These are phyloP conservation scores for Leptopilina syphax DNA, from an alignment of 2,888 invertebrate species.

Conservation along the genomic window DNA sequence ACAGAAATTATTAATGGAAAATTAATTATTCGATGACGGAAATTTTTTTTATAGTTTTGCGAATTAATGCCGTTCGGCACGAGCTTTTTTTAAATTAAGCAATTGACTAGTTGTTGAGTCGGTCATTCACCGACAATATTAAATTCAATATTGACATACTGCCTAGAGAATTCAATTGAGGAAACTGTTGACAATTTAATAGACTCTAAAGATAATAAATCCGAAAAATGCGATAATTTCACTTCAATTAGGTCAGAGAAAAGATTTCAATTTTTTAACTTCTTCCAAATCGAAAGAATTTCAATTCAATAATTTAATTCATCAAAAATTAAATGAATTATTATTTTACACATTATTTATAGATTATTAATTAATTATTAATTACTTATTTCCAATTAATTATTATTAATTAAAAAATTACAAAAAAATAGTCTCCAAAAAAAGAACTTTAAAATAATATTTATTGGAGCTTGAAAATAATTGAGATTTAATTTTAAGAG, in stretches of 20 bases:
- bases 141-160: constrained; percentile 31
- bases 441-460: too few relatives aligned
- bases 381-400: neutral
- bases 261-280: neutral
- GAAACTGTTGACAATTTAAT: constrained; percentile 6
- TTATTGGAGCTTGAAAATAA: too few relatives aligned
- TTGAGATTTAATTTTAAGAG: too few relatives aligned
- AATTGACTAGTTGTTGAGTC: constrained; percentile 27
- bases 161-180: neutral
- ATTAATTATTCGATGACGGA: neutral
- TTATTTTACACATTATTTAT: too few relatives aligned
- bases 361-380: too few relatives aligned
- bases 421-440: too few relatives aligned
- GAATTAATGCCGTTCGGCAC: neutral
- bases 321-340: neutral
- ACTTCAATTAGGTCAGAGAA: neutral
- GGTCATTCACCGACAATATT: neutral
- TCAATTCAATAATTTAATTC: too few relatives aligned
- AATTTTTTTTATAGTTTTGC: neutral
- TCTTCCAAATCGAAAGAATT: too few relatives aligned
- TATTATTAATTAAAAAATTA: neutral
- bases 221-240: neutral
- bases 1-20: too few relatives aligned
- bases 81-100: constrained; percentile 17
- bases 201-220: neutral